Evolutionary conservation across 2,797 vertebrate species (phyloP).

Genomic region (Alcedo atthis): DNA sequence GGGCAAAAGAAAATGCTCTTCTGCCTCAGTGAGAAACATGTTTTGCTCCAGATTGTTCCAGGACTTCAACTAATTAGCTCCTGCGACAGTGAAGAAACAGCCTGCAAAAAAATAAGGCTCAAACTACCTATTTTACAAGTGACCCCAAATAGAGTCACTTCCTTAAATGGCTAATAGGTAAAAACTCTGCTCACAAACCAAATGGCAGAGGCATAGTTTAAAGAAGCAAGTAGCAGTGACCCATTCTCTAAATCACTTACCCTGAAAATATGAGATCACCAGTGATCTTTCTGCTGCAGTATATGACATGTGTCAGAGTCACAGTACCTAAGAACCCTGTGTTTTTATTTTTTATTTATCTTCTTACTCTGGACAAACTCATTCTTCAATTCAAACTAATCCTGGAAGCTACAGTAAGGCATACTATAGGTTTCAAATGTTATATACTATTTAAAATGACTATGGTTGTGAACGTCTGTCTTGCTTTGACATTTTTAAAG

Average conservation of each 20-base stretch:
- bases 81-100: neutral
- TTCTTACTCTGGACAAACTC: neutral
- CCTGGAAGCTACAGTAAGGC: neutral
- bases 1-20: neutral
- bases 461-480: conserved; percentile 16
- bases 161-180: neutral
- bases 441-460: neutral
- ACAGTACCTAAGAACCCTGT: neutral
- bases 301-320: neutral
- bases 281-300: neutral
- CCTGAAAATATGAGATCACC: neutral
- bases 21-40: neutral
- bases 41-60: neutral
- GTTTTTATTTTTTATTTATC: neutral
- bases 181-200: neutral
- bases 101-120: neutral
- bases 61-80: neutral
- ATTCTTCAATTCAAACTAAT: conserved; percentile 20
- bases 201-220: neutral
- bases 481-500: conserved; percentile 56
- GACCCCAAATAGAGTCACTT: neutral
- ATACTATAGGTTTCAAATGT: neutral
- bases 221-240: conserved; percentile 11
- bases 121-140: neutral
- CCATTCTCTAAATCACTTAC: conserved; percentile 17